These are phyloP conservation scores for Conus betulinus DNA, from an alignment of 1,140 invertebrate genomes.

Conservation along the genomic window DNA sequence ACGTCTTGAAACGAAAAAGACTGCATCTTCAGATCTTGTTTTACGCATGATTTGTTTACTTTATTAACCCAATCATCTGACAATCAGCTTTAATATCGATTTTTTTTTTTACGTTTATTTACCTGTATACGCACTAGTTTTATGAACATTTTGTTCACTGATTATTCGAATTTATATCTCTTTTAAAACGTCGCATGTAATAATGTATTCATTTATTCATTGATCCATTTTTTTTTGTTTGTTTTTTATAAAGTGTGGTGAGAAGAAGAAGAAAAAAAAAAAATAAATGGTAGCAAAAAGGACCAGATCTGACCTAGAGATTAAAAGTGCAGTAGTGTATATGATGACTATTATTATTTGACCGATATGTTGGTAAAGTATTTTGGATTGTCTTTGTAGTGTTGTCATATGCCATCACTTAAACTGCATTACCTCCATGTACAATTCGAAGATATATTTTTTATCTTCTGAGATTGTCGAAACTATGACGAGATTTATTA, in stretches of 20 bases:
- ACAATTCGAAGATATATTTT: not conserved
- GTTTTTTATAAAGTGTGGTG: not conserved
- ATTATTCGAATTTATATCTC: not conserved
- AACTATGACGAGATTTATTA: not conserved
- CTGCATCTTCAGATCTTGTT: no score
- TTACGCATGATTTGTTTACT: no score
- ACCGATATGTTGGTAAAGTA: no score
- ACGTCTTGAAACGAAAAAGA: no score
- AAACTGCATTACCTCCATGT: not conserved
- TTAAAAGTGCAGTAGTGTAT: not conserved
- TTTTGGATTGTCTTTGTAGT: no score
- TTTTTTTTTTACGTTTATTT: not conserved
- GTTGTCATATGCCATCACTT: no score
- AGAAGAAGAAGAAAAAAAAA: not conserved
- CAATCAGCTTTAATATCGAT: no score
- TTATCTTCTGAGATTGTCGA: not conserved
- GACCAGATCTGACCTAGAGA: not conserved
- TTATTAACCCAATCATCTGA: no score
- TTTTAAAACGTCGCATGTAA: not conserved
- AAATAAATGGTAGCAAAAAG: not conserved
- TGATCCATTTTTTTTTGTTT: not conserved
- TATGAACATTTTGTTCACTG: no score
- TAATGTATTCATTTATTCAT: not conserved
- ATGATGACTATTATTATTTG: no score
- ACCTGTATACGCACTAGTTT: not conserved